Evolutionary conservation across 2,797 vertebrate genomes (phyloP), one percentile per base, ranked within the genome.

Genomic region (Rachycentron canadum): DNA sequence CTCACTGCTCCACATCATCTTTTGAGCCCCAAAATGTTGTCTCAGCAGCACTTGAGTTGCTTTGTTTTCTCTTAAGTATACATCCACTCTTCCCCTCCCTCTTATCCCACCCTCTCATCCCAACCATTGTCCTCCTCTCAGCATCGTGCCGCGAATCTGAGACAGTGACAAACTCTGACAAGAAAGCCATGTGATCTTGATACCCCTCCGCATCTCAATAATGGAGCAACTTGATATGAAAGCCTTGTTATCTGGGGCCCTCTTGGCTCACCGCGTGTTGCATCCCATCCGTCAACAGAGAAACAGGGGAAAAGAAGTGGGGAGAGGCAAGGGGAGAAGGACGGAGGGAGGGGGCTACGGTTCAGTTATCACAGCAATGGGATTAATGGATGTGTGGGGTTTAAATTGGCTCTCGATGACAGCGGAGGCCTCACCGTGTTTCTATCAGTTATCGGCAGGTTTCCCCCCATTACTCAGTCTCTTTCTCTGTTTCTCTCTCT

Each of bases 151-250:
- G 67, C 65, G 92, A 94, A 94, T 95, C 94, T 92, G 88, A 91
- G 93, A 88, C 92, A 90, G 91, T 94, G 95, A 96, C 95, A 96
- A 94, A 95, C 87, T 91, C 88, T 90, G 94, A 96, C 95, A 94
- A 95, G 93, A 73, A 82, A 94, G 93, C 88, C 89, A 80, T n/a
- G 89, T 76, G 84, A 94, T 96, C 94, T 94, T 90, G 89, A 95
- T 96, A 95, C 94, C 86, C 90, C 82, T 87, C 92, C 80, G 91
- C 93, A 94, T 94, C 90, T 94, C 93, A 92, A 91, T 93, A 86
- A 89, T 90, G 91, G 93, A 91, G 81, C 92, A 89, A 95, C 86
- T 88, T 92, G 90, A 93, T 95, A 94, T 90, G 92, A 92, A 90
- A 93, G 92, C 86, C 82, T 90, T 81, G 88, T 94, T 96, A 95